Percentiles rank a stretch among this genome's conserved stretches.
phyloP scores from a whole-genome alignment of 2,113 vertebrate genomes.

The Balaeniceps rex region DNA sequence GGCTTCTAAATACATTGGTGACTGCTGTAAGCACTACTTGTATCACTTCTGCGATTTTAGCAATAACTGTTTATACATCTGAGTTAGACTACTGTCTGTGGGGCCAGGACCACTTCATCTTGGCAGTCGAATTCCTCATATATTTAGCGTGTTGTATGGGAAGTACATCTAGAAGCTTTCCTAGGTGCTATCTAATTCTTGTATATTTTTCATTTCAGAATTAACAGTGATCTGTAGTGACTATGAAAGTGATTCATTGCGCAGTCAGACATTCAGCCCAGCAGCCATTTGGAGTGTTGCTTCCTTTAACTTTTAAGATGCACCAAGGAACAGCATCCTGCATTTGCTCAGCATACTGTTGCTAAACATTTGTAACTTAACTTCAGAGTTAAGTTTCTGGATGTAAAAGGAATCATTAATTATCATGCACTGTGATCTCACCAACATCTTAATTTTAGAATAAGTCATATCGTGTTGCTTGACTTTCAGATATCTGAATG shows the following conservation, averaged over 20 bases:
- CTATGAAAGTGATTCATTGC: not conserved
- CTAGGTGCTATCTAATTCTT: constrained; percentile 11
- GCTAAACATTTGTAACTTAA: not conserved
- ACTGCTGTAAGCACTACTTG: not conserved
- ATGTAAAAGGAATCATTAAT: not conserved
- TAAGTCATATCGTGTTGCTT: not conserved
- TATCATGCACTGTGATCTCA: not conserved
- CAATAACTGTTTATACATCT: fast-evolving
- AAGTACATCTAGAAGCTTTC: constrained; percentile 4
- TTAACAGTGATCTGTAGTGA: not conserved
- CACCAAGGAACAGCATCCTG: not conserved
- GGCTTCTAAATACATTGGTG: not conserved
- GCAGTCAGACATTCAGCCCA: not conserved
- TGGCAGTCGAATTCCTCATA: not conserved
- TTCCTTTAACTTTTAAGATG: not conserved
- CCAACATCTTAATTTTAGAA: not conserved
- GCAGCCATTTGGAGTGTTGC: not conserved
- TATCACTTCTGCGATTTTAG: not conserved
- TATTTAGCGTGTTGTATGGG: not conserved
- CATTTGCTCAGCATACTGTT: not conserved
- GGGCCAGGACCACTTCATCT: not conserved
- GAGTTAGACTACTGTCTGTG: not conserved
- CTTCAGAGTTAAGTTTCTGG: not conserved
- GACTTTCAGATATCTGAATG: not conserved
- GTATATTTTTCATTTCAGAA: not conserved